Evolutionary conservation across 2,113 vertebrate genomes (phyloP), one percentile per base, ranked within the genome.

Genomic region (Odocoileus hemionus): DNA sequence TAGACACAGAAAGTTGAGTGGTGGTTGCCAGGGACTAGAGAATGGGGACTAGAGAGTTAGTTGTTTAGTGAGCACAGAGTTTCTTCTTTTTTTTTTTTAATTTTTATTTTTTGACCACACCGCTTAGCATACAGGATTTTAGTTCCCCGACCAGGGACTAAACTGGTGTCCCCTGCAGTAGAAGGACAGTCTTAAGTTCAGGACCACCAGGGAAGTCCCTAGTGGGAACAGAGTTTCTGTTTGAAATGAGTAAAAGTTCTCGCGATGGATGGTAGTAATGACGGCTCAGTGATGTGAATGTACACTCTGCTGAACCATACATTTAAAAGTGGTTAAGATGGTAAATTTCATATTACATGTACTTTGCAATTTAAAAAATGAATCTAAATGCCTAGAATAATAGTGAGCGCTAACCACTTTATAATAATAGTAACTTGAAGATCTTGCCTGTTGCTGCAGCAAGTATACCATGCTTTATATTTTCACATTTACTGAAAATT

Each of bases 201-300:
- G 28, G 28, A 33, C 28, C 28, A 19, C 28, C 78, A 80, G 15
- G 78, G 5, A 33, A 30, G 45, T 11, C 28, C 28, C 45, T 58
- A n/a, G 19, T 3, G 30, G 26, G 54, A 1, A 45, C 39, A 17
- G 25, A 9, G 45, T 45, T 39, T 85, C 74, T 2, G 54, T 39
- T 91, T 15, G 43, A 21, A 76, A 39, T 47, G 14, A 12, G 12
- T 50, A 10, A 19, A 30, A 9, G 19, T 76, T 43, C 39, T 45
- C 6, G 1, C 86, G 70, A 0, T 17, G 15, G 39, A 1, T 1
- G 13, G 26, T 12, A 67, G 8, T 0, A 11, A 25, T 1, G 7
- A 1, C 17, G 3, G 3, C 1, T 6, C 19, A 16, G 0, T 2
- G 3, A 1, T 4, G 39, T 21, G 39, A 25, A 3, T 12, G 8